Conservation (phyloP, 2,888 invertebrate species). For the Carcina quercana region DNA sequence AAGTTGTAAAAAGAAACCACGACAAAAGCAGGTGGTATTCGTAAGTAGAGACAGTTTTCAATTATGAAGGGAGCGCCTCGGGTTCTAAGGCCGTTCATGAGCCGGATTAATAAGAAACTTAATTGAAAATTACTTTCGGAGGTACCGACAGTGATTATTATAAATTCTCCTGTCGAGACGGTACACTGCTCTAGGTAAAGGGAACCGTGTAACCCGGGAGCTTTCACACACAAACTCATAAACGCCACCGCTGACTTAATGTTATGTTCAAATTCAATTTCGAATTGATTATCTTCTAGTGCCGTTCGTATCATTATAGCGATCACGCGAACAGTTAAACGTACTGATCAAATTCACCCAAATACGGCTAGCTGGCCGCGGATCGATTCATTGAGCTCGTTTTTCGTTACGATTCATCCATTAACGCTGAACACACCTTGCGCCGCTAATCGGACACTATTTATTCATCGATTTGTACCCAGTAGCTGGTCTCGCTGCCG, state of each 20-base stretch:
- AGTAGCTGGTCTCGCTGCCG: conserved; percentile 54
- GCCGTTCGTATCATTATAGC: conserved; percentile 26
- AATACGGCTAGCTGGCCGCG: conserved; percentile 38
- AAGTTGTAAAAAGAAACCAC: conserved; percentile 1
- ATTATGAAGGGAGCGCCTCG: conserved; percentile 49
- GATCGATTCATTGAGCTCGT: conserved; percentile 48
- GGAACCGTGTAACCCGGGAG: conserved; percentile 42
- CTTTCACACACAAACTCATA: conserved; percentile 33
- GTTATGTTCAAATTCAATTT: conserved; percentile 7
- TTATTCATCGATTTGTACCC: conserved; percentile 67
- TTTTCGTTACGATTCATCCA: conserved; percentile 51
- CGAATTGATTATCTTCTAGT: conserved; percentile 17
- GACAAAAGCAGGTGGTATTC: conserved; percentile 36
- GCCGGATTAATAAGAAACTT: conserved; percentile 67
- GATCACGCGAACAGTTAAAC: conserved; percentile 32
- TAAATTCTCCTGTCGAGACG: conserved; percentile 53
- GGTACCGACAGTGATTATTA: conserved; percentile 47
- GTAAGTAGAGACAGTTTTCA: conserved; percentile 55
- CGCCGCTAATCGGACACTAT: conserved; percentile 57
- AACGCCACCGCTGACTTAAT: conserved; percentile 17
- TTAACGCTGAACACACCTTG: conserved; percentile 49
- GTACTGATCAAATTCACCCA: conserved; percentile 37
- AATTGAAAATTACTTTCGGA: conserved; percentile 68
- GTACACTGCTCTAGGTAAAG: conserved; percentile 34
- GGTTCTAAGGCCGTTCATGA: conserved; percentile 46